Evolutionary conservation across 1,140 invertebrate species (phyloP), one percentile per base, ranked within the genome.

Genomic region (Cepaea nemoralis): DNA sequence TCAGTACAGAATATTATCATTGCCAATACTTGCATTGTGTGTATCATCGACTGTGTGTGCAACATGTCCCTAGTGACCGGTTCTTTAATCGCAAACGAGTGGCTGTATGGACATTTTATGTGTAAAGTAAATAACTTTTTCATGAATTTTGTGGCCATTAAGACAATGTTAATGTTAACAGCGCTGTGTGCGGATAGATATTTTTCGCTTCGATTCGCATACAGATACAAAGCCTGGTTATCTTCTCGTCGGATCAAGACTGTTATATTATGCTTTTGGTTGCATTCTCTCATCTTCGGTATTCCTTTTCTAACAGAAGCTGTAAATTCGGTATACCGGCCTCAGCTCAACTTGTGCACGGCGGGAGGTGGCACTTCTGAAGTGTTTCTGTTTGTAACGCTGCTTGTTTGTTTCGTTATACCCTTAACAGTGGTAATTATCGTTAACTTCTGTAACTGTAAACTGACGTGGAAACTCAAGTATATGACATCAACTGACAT

Each of bases 61-160:
- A 90, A 90, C 82, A 89, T 90, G 81, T 89, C 92, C 80, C 87
- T 93, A 84, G 91, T 92, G 14, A 88, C 92, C 22, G 91, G 91
- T 31, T 87, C 91, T 10, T 92, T 88, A 14, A 90, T 86, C 33
- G 75, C 83, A 1, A 80, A 76, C 10, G 79, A 81, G 37, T 88
- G 85, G 87, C 79, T 82, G 14, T 87, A 87, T 67, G 85, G 85
- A 31, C 73, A 82, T 0, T 35, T 83, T 27, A 39, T 87, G n/a
- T 90, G 89, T 79, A 80, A 82, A 24, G 31, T 88, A 24, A 89
- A 88, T 76, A 80, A 87, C 16, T 89, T 89, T 77, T 87, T 85
- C 70, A 85, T 89, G 81, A 87, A 85, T 48, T 71, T 89, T 40
- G 83, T 87, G 5, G 81, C 81, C 31, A 81, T 89, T 24, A 83